Percentiles rank a stretch among this genome's conserved stretches.
Evolutionary conservation across 2,113 vertebrate genomes (phyloP).

Genomic region (Coracopsis vasa): DNA sequence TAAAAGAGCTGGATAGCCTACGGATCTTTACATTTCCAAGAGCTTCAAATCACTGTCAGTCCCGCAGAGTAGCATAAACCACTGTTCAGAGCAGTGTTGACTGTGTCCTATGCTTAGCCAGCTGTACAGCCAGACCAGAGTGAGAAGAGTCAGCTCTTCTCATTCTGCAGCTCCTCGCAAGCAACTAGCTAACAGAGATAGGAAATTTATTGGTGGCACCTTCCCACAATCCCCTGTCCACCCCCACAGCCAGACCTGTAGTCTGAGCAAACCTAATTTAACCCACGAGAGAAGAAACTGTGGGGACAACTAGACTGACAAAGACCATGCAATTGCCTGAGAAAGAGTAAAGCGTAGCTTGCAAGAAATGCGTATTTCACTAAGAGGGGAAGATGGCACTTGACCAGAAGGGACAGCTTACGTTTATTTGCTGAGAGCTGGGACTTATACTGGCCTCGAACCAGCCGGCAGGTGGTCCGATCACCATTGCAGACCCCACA

Average conservation of each 20-base stretch:
- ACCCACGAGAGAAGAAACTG: background rate
- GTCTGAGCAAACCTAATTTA: background rate
- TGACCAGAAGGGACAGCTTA: slow-evolving; percentile 70
- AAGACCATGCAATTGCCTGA: background rate
- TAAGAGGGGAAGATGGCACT: background rate
- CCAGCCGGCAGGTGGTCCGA: slow-evolving; percentile 92
- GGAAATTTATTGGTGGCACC: background rate
- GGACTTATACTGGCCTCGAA: slow-evolving; percentile 94
- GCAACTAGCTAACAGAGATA: background rate
- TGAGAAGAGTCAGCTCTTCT: background rate
- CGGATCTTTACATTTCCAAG: too few relatives aligned
- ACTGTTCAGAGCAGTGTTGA: background rate
- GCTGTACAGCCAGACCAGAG: background rate
- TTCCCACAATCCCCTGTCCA: background rate
- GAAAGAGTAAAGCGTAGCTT: background rate
- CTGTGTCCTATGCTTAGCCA: background rate
- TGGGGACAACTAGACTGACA: background rate
- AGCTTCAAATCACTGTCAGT: too few relatives aligned
- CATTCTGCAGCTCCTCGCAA: fast-evolving
- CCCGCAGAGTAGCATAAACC: background rate
- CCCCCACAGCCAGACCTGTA: background rate
- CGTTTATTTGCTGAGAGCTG: slow-evolving; percentile 89
- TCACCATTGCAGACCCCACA: slow-evolving; percentile 94
- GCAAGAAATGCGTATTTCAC: background rate
- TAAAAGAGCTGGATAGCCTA: too few relatives aligned